Conservation (phyloP, 2,888 invertebrate genomes). For the Aelia acuminata region DNA sequence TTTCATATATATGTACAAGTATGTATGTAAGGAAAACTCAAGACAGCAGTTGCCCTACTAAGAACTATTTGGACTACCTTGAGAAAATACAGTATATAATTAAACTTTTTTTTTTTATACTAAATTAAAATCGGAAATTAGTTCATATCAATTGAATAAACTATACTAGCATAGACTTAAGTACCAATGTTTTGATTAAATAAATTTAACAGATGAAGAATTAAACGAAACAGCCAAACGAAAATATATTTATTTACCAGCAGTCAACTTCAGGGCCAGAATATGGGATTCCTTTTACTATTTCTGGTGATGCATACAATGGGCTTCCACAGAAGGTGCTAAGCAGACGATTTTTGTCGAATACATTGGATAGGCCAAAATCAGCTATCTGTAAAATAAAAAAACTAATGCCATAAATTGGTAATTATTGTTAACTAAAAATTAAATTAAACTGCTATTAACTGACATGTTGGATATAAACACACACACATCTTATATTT, state of each 20-base stretch:
- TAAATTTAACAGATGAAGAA: neutral
- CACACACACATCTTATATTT: neutral
- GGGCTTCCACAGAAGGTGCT: constrained; percentile 97
- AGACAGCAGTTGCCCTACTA: too few species aligned
- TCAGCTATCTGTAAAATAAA: constrained; percentile 87
- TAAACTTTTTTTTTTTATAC: too few species aligned
- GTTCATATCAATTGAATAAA: neutral
- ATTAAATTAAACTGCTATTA: neutral
- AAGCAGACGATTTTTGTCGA: constrained; percentile 86
- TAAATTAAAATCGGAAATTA: too few species aligned
- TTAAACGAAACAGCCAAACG: neutral
- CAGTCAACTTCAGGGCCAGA: constrained; percentile 91
- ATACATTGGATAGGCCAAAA: constrained; percentile 98
- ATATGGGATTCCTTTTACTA: constrained; percentile 96
- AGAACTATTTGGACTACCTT: too few species aligned
- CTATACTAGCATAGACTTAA: too few species aligned
- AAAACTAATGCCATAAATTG: neutral
- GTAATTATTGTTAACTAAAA: neutral
- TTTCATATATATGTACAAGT: too few species aligned
- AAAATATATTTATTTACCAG: constrained; percentile 67
- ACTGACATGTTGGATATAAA: neutral
- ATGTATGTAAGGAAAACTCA: too few species aligned
- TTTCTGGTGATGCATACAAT: constrained; percentile 96
- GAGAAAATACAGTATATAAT: too few species aligned
- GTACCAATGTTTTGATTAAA: too few species aligned